Evolutionary conservation across 2,113 vertebrate genomes (phyloP), one percentile per base, ranked within the genome.

Genomic region (Dasypus novemcinctus): DNA sequence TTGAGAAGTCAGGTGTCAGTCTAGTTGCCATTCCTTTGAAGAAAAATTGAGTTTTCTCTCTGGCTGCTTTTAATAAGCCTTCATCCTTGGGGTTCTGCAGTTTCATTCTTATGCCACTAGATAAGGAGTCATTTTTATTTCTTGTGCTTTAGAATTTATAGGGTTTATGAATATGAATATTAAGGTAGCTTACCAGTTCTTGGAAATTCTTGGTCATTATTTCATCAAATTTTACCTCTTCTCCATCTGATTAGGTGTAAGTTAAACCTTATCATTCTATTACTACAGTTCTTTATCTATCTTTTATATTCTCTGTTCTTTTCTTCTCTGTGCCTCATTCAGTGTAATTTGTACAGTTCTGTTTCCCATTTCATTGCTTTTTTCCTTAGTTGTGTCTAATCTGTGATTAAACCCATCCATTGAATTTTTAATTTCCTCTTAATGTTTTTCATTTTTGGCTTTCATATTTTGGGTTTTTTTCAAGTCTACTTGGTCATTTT

Each of bases 1-100:
- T 2, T 5, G 36, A 10, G 2, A 21, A 74, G 17, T n/a, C 25
- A 29, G 57, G 11, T 11, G 1, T 49, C 8, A 0, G 13, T 18
- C 38, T 4, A 7, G 46, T 0, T 5, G 6, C 4, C 29, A 2
- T 33, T 83, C 12, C 38, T 57, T 46, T 3, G 57, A 4, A 57
- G 20, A 54, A 80, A 80, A 17, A 10, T 14, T 57, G 9, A 13
- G 49, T 85, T 69, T 49, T 49, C 21, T 46, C 43, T 63, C 18
- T 38, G 43, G 11, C 20, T 5, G 2, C 33, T 61, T 75, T 46
- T 27, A 9, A 52, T 5, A 52, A 10, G 6, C 57, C 2, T 75
- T 29, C 4, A 8, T 27, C 20, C 41, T 20, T 5, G 20, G 23
- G 23, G 2, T 13, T 84, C 83, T 59, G 43, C 33, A 4, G 49